Evolutionary conservation across 2,797 vertebrate species (phyloP).

Genomic region (Coluber constrictor): DNA sequence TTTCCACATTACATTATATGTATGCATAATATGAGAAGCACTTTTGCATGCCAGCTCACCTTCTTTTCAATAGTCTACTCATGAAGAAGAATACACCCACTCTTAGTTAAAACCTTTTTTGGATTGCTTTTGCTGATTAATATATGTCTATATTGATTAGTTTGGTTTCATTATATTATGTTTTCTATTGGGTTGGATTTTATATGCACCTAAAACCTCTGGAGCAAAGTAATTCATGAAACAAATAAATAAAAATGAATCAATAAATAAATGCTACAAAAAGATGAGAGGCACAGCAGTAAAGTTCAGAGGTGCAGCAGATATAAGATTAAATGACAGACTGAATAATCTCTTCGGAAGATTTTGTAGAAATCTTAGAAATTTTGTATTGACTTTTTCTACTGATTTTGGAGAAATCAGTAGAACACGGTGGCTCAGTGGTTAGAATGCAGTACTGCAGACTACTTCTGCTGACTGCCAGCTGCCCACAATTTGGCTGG

Average conservation of each 20-base stretch:
- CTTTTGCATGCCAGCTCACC: neutral
- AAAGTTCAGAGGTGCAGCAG: neutral
- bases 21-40: neutral
- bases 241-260: neutral
- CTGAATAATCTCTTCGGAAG: neutral
- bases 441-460: no score
- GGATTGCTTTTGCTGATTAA: neutral
- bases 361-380: no score
- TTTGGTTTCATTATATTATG: neutral
- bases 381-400: no score
- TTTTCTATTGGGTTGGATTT: neutral
- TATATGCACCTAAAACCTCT: neutral
- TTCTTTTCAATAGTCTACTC: neutral
- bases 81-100: neutral
- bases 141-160: neutral
- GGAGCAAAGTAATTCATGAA: neutral
- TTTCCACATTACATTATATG: neutral
- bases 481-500: no score
- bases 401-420: no score
- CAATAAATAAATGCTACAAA: neutral
- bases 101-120: neutral
- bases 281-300: neutral
- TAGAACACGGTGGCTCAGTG: no score
- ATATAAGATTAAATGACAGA: neutral
- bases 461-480: no score